Percentiles rank a stretch among this genome's conserved stretches.
Evolutionary conservation across 2,113 vertebrate genomes (phyloP).

Genomic region (Labeo catla): DNA sequence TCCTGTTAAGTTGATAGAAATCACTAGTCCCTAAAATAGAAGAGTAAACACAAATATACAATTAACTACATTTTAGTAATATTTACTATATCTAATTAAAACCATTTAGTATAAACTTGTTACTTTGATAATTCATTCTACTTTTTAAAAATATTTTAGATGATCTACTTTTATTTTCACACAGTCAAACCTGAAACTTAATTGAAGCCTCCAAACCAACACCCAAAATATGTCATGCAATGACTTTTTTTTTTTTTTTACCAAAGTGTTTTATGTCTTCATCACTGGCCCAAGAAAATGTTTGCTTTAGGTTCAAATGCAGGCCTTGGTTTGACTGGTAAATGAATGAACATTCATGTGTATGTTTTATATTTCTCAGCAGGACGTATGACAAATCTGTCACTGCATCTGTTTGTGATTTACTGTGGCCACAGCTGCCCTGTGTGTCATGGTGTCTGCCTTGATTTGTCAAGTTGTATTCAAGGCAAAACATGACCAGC

Average conservation of each 20-base stretch:
- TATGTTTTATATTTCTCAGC: neutral
- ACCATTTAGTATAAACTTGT: no score
- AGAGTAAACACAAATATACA: neutral
- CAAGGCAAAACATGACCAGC: neutral
- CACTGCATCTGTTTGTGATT: slow-evolving; percentile 47
- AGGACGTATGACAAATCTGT: neutral
- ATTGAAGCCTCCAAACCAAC: no score
- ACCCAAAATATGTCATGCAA: neutral
- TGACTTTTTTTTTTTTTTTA: neutral
- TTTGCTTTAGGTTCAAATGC: neutral
- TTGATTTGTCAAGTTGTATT: neutral
- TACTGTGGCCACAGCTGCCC: slow-evolving; percentile 23
- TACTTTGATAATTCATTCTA: neutral
- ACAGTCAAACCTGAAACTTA: neutral
- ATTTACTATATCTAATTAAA: neutral
- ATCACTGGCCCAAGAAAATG: neutral
- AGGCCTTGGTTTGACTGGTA: neutral
- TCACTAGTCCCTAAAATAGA: neutral
- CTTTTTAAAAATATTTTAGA: neutral
- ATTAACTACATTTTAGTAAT: neutral
- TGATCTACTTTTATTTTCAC: neutral
- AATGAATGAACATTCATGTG: neutral
- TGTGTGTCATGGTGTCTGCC: neutral
- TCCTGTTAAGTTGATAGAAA: neutral
- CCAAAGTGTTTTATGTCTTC: neutral